Conservation (phyloP, 2,797 vertebrate species). For the Centroberyx gerrardi region DNA sequence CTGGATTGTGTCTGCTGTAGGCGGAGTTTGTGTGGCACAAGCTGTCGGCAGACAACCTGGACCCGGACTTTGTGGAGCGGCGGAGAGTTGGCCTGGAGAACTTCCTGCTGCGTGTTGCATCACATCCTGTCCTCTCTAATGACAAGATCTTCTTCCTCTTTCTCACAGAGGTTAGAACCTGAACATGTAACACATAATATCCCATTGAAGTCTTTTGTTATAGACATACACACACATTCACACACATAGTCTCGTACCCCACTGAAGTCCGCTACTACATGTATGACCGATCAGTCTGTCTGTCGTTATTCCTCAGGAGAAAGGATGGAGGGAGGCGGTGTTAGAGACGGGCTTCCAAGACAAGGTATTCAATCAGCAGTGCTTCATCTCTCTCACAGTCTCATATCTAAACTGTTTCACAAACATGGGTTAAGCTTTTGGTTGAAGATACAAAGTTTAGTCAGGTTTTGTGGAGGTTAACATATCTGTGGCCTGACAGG, state of each 20-base stretch:
- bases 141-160: conserved; percentile 95
- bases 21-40: conserved; percentile 99
- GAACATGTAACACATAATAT: neutral
- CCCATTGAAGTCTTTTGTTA: neutral
- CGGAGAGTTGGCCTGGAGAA: conserved; percentile 96
- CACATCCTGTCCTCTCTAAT: conserved; percentile 92
- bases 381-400: neutral
- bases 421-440: too few species aligned
- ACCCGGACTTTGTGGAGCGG: conserved; percentile 98
- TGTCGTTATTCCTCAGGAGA: conserved; percentile 86
- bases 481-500: too few species aligned
- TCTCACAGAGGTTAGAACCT: conserved; percentile 86
- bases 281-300: conserved; percentile 3
- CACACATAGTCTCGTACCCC: conserved; percentile 4
- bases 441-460: too few species aligned
- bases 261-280: neutral
- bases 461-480: too few species aligned
- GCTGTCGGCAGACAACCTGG: conserved; percentile 97
- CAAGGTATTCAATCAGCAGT: conserved; percentile 87
- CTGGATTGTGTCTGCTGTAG: conserved; percentile 70
- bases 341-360: conserved; percentile 97
- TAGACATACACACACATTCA: too few species aligned
- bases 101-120: conserved; percentile 95
- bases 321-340: conserved; percentile 95
- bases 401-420: neutral